Evolutionary conservation across 2,797 vertebrate species (phyloP).

Genomic region (Stomatorhinus walkeri): DNA sequence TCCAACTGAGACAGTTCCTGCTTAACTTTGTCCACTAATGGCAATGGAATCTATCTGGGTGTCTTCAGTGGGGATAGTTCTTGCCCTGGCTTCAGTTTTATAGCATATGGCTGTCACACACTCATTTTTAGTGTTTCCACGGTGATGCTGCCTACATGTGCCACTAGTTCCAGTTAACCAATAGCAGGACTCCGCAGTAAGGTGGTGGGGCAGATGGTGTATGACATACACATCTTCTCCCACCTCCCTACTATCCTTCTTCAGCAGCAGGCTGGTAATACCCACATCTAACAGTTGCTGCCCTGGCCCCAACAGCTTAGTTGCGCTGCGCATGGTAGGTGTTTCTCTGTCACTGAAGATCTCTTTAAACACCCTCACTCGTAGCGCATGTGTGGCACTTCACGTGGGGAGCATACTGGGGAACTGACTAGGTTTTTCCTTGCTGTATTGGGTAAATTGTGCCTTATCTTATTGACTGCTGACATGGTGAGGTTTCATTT

Average conservation of each 20-base stretch:
- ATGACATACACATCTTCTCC: not conserved
- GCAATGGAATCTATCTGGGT: slow-evolving; percentile 1
- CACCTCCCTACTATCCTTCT: not conserved
- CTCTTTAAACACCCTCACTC: not conserved
- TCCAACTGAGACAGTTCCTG: slow-evolving; percentile 11
- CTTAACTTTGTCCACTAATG: slow-evolving; percentile 25
- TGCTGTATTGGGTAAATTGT: not conserved
- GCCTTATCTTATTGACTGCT: not conserved
- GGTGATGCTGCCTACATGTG: not conserved
- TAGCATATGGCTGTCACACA: slow-evolving; percentile 11
- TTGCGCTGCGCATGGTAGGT: not conserved
- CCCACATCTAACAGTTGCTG: not conserved
- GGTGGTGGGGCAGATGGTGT: not conserved
- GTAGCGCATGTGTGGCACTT: not conserved
- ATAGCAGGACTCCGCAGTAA: not conserved
- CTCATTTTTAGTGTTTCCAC: not conserved
- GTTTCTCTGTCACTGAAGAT: not conserved
- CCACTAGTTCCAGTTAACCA: not conserved
- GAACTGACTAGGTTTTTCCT: not conserved
- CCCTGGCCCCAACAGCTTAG: not conserved
- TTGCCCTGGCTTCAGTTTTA: slow-evolving; percentile 1
- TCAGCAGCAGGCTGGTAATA: not conserved
- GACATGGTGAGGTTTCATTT: not conserved
- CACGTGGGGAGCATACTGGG: not conserved
- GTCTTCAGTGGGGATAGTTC: slow-evolving; percentile 19